Conservation (phyloP, 1,140 invertebrate species). For the Octopus bimaculoides region DNA sequence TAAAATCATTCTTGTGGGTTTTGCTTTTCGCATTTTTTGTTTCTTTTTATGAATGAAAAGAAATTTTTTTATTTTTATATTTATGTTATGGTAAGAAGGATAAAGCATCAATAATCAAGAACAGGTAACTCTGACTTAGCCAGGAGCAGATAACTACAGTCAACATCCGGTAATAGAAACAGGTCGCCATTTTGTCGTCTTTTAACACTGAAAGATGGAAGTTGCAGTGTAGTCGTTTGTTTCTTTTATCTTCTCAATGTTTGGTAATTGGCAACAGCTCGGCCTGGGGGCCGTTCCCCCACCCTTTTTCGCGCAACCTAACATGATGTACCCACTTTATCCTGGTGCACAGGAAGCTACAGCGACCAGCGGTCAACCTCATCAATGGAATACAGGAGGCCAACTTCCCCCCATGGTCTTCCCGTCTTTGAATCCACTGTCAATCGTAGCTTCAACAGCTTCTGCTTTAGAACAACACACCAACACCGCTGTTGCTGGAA, state of each 20-base stretch:
- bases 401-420: constrained; percentile 10
- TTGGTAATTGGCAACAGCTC: constrained; percentile 27
- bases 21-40: no score
- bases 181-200: constrained; percentile 8
- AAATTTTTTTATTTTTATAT: no score
- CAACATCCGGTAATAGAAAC: constrained; percentile 6
- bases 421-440: not conserved
- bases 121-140: not conserved
- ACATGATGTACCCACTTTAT: constrained; percentile 13
- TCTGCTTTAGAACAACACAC: constrained; percentile 10
- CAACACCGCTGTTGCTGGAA: not conserved
- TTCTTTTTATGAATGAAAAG: no score
- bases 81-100: no score
- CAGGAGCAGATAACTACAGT: constrained; percentile 10
- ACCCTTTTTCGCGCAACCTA: constrained; percentile 11
- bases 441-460: constrained; percentile 13
- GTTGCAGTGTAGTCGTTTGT: not conserved
- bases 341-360: not conserved
- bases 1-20: no score
- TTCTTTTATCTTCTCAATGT: constrained; percentile 15
- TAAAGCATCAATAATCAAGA: no score
- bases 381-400: constrained; percentile 10
- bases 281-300: not conserved
- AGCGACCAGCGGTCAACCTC: constrained; percentile 24
- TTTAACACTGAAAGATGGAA: not conserved